phyloP scores from a whole-genome alignment of 2,888 invertebrate genomes.

The Lasioglossum oenotherae region DNA sequence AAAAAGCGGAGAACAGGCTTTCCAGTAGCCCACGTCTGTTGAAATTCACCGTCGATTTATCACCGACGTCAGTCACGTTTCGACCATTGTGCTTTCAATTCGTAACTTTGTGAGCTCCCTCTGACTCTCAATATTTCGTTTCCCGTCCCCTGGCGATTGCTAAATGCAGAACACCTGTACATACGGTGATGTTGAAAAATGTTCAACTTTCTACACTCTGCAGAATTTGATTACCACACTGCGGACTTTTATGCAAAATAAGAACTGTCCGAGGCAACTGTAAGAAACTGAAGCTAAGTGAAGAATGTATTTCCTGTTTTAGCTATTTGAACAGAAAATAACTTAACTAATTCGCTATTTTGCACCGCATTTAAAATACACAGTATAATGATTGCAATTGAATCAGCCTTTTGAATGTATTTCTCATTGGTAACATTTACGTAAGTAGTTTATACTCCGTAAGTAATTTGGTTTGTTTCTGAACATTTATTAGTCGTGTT shows the following conservation, averaged over 20 bases:
- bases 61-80: constrained; percentile 30
- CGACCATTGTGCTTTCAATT: constrained; percentile 25
- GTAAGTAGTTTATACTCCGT: no score
- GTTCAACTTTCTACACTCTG: neutral
- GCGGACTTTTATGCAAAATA: neutral
- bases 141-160: neutral
- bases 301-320: no score
- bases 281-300: neutral
- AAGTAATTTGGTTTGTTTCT: no score
- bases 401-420: no score
- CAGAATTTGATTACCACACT: neutral
- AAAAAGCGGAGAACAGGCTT: neutral
- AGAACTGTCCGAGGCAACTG: neutral
- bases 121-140: constrained; percentile 9
- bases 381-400: no score
- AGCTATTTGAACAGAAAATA: no score
- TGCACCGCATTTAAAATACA: no score
- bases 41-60: constrained; percentile 42
- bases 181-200: neutral
- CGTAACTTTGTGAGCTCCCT: neutral
- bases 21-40: neutral
- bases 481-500: no score
- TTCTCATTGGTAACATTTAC: no score
- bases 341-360: no score
- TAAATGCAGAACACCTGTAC: neutral